Percentiles rank a stretch among this genome's conserved stretches.
Conservation (phyloP, 2,797 vertebrate genomes). For the Threskiornis aethiopicus region DNA sequence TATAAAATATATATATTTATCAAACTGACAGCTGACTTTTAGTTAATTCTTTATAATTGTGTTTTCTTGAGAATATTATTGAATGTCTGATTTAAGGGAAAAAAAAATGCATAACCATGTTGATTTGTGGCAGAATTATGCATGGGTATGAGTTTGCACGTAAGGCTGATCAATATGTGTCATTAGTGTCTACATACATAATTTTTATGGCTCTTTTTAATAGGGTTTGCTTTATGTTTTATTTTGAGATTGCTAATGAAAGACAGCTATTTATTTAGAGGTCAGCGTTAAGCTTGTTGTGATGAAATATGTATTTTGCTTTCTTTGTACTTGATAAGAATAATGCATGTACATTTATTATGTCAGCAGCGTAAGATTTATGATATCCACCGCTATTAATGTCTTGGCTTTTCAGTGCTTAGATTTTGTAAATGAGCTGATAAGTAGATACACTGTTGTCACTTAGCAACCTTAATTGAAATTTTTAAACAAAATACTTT, state of each 20-base stretch:
- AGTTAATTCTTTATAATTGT: conserved; percentile 28
- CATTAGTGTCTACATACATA: conserved; percentile 58
- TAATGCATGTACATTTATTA: conserved; percentile 43
- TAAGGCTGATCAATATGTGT: conserved; percentile 57
- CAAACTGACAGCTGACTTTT: neutral
- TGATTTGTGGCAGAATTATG: conserved; percentile 52
- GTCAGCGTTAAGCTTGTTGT: conserved; percentile 54
- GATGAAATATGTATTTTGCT: conserved; percentile 61
- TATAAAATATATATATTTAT: neutral
- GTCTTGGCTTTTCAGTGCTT: conserved; percentile 28
- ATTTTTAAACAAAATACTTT: conserved; percentile 13
- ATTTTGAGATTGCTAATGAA: conserved; percentile 60
- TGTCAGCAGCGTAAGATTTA: conserved; percentile 17
- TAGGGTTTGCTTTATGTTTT: conserved; percentile 56
- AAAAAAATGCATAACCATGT: neutral
- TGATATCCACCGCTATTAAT: conserved; percentile 23
- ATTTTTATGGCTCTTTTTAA: conserved; percentile 60
- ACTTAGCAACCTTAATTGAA: conserved; percentile 50
- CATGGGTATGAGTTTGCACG: neutral
- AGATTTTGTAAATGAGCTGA: conserved; percentile 49
- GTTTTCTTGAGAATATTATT: conserved; percentile 5
- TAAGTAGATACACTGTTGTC: conserved; percentile 21
- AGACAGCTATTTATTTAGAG: conserved; percentile 61
- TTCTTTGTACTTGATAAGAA: conserved; percentile 63
- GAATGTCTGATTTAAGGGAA: neutral